A percentile compares a stretch with the other conserved stretches of the same genome.
phyloP scores from a whole-genome alignment of 2,888 invertebrate genomes.

The Hyles lineata region DNA sequence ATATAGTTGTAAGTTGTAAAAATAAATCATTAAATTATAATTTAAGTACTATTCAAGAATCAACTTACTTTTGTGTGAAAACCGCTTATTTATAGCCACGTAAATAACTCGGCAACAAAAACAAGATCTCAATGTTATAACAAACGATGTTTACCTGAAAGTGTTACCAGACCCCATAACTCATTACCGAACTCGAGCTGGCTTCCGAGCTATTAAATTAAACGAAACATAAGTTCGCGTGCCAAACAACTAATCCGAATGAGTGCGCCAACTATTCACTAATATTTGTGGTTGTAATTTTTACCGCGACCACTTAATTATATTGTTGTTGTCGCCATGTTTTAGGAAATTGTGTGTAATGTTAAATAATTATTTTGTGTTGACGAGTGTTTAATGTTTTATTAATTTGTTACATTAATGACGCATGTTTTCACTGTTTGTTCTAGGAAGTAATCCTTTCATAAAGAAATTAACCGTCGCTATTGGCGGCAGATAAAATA shows the following conservation, averaged over 20 bases:
- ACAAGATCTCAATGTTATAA: not conserved
- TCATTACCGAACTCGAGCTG: conserved; percentile 6
- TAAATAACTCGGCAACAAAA: not conserved
- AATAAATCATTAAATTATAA: no score
- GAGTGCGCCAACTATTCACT: conserved; percentile 64
- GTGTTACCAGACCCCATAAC: not conserved
- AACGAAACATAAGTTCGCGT: conserved; percentile 43
- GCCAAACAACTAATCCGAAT: conserved; percentile 54
- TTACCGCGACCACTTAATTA: conserved; percentile 21
- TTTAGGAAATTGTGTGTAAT: conserved; percentile 12
- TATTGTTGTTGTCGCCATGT: conserved; percentile 20
- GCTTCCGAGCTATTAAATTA: conserved; percentile 39
- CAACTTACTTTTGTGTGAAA: not conserved
- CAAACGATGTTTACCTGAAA: not conserved
- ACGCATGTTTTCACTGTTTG: not conserved
- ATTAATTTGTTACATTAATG: not conserved
- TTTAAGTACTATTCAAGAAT: no score
- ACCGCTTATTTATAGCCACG: not conserved
- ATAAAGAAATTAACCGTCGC: no score
- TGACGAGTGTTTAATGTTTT: not conserved
- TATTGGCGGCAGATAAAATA: no score
- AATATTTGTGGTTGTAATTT: conserved; percentile 29
- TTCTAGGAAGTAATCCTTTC: not conserved
- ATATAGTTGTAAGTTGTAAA: no score
- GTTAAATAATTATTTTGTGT: conserved; percentile 1